These are phyloP conservation scores for Spea hammondii DNA, from an alignment of 2,797 vertebrate species.

Conservation along the genomic window DNA sequence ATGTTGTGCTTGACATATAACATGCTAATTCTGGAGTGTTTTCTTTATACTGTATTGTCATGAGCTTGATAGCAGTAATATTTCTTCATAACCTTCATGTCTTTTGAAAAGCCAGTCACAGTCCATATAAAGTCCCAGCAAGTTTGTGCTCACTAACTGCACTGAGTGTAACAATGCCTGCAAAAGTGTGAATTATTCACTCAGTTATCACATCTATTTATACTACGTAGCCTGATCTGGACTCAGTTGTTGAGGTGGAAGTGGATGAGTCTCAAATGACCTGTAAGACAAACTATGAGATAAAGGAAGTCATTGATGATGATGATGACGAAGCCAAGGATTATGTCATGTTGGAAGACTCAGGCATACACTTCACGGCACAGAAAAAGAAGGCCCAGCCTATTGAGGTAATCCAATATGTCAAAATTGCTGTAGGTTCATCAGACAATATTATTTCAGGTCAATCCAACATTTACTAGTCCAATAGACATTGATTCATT, in stretches of 20 bases:
- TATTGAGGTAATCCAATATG: slow-evolving; percentile 66
- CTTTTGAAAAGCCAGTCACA: too few relatives aligned
- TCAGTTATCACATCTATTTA: slow-evolving; percentile 60
- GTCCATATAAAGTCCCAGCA: neutral
- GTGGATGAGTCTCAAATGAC: slow-evolving; percentile 65
- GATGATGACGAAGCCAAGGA: slow-evolving; percentile 65
- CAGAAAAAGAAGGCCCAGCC: slow-evolving; percentile 62
- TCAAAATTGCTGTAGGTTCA: too few relatives aligned
- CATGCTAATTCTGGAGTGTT: neutral
- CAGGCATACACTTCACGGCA: slow-evolving; percentile 60
- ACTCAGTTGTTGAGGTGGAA: slow-evolving; percentile 69
- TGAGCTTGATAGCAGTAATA: too few relatives aligned
- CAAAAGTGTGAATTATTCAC: neutral
- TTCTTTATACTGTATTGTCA: neutral
- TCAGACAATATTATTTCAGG: too few relatives aligned
- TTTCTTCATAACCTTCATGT: too few relatives aligned
- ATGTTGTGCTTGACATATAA: neutral
- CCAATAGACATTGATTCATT: too few relatives aligned
- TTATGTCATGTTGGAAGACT: slow-evolving; percentile 61
- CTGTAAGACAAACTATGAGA: slow-evolving; percentile 62
- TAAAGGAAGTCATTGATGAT: slow-evolving; percentile 68
- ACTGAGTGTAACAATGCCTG: neutral
- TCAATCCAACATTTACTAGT: too few relatives aligned
- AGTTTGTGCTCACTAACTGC: slow-evolving; percentile 23
- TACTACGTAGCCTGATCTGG: slow-evolving; percentile 62